phyloP scores from a whole-genome alignment of 2,797 vertebrate species.

The Pipistrellus kuhlii region DNA sequence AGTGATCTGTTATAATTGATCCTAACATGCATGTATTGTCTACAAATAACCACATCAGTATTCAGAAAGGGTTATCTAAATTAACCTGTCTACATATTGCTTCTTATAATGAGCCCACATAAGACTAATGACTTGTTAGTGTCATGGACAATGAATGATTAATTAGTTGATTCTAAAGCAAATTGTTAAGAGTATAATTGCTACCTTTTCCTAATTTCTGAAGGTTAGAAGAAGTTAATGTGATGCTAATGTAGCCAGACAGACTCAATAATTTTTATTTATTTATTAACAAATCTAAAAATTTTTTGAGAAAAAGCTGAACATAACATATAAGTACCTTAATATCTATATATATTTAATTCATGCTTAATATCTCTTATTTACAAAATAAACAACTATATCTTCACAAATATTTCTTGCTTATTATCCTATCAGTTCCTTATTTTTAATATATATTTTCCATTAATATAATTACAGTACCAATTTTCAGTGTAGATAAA shows the following conservation, averaged over 20 bases:
- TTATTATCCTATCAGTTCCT: background rate
- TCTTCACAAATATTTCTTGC: conserved; percentile 22
- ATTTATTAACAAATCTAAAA: conserved; percentile 79
- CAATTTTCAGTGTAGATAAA: conserved; percentile 18
- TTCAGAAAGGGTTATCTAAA: conserved; percentile 84
- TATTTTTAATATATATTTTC: conserved; percentile 18
- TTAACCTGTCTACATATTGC: conserved; percentile 82
- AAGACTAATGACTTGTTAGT: conserved; percentile 88
- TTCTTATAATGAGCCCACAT: conserved; percentile 86
- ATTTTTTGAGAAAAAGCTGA: conserved; percentile 52
- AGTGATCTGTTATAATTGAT: conserved; percentile 83
- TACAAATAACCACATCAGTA: conserved; percentile 88
- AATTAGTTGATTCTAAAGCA: conserved; percentile 87
- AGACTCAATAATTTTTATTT: conserved; percentile 68
- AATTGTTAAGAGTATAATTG: conserved; percentile 87
- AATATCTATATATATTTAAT: conserved; percentile 25
- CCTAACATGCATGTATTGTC: conserved; percentile 82
- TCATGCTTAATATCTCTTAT: background rate
- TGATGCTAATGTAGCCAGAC: conserved; percentile 76
- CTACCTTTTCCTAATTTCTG: conserved; percentile 86
- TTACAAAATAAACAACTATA: conserved; percentile 41
- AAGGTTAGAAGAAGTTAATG: conserved; percentile 85
- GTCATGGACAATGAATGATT: conserved; percentile 87
- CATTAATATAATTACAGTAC: background rate
- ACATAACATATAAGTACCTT: background rate